phyloP scores from a whole-genome alignment of 2,797 vertebrate species.

The Hyperoplus lanceolatus region DNA sequence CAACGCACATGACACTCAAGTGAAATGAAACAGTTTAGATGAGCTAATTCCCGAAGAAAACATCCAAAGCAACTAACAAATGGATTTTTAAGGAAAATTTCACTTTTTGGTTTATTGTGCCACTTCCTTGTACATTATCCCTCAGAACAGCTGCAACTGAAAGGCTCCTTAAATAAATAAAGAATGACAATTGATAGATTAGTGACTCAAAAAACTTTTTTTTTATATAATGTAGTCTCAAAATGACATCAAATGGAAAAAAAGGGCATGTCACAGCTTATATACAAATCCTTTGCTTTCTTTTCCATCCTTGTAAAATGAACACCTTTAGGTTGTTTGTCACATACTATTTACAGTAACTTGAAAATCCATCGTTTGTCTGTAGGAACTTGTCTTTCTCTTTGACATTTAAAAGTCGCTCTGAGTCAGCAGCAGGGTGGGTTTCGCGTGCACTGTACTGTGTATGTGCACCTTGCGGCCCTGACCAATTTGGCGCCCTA shows the following conservation, averaged over 20 bases:
- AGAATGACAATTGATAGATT: not conserved
- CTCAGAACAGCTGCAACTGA: not conserved
- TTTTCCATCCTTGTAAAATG: not conserved
- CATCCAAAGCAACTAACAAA: not conserved
- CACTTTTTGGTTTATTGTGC: not conserved
- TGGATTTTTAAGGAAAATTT: not conserved
- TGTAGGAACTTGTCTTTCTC: not conserved
- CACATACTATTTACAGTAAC: not conserved
- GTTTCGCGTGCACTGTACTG: not conserved
- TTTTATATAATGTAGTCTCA: too few relatives aligned
- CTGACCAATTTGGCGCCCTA: too few relatives aligned
- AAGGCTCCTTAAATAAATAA: not conserved
- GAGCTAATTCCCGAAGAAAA: not conserved
- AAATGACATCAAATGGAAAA: too few relatives aligned
- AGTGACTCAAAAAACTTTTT: not conserved
- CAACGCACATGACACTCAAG: constrained; percentile 7
- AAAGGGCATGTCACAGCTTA: too few relatives aligned
- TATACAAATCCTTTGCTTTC: not conserved
- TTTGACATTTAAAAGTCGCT: constrained; percentile 12
- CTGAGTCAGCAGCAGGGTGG: constrained; percentile 4
- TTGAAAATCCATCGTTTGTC: not conserved
- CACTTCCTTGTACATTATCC: not conserved
- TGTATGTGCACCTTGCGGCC: not conserved
- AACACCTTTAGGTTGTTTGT: not conserved
- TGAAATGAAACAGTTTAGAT: not conserved